A percentile compares a stretch with the other conserved stretches of the same genome.
Evolutionary conservation across 2,888 invertebrate species (phyloP).

Genomic region (Frankliniella fusca): DNA sequence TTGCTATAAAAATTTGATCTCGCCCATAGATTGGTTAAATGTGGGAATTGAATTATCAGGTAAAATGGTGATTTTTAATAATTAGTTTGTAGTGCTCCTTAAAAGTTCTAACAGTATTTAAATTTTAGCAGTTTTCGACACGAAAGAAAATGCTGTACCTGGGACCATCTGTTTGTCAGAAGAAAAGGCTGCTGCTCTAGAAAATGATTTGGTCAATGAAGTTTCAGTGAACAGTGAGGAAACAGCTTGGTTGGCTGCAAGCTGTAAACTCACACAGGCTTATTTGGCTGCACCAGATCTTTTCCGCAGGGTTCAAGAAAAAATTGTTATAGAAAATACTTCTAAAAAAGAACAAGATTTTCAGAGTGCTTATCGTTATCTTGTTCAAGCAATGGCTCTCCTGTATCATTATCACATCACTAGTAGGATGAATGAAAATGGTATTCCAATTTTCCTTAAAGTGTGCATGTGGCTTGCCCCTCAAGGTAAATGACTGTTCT

Average conservation of each 20-base stretch:
- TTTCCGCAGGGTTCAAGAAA: not conserved
- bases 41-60: not conserved
- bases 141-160: not conserved
- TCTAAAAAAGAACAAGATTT: not conserved
- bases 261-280: not conserved
- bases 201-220: not conserved
- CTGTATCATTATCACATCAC: not conserved
- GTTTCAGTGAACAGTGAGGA: not conserved
- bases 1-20: not conserved
- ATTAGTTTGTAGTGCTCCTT: not conserved
- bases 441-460: not conserved
- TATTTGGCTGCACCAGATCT: not conserved
- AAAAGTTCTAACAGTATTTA: not conserved
- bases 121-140: not conserved
- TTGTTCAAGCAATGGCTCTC: not conserved
- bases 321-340: not conserved
- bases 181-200: not conserved
- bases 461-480: conserved; percentile 4
- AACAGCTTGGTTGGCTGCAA: not conserved
- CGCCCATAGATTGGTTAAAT: not conserved
- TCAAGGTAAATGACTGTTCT: not conserved
- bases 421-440: not conserved
- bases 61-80: not conserved
- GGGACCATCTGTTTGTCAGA: not conserved
- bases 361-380: not conserved